phyloP scores from a whole-genome alignment of 2,113 vertebrate species.

The Melospiza georgiana region DNA sequence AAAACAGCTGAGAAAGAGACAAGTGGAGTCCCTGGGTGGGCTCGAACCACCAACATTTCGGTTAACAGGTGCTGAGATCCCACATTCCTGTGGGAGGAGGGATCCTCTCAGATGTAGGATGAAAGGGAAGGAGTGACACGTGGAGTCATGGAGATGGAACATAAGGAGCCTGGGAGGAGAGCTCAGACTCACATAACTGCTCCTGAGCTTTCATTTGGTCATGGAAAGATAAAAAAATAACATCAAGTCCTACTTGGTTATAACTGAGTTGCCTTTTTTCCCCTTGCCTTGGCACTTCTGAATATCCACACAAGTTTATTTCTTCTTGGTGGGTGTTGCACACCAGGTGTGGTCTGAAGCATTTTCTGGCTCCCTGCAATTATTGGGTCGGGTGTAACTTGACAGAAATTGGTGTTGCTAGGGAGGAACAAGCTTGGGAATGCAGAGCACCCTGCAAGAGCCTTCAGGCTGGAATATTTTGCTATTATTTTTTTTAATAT shows the following conservation, averaged over 20 bases:
- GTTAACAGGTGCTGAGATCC: constrained; percentile 60
- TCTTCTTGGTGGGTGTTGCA: background rate
- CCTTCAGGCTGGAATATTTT: background rate
- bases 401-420: background rate
- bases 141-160: background rate
- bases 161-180: background rate
- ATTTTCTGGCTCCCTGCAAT: background rate
- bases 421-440: background rate
- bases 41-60: constrained; percentile 75
- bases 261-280: background rate
- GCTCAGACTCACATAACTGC: background rate
- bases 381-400: background rate
- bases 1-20: no score
- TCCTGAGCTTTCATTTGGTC: background rate
- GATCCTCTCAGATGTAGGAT: background rate
- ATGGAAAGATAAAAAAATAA: background rate
- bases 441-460: background rate
- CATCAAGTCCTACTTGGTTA: background rate
- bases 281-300: background rate
- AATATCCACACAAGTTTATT: background rate
- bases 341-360: background rate
- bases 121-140: background rate
- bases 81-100: background rate
- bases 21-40: constrained; percentile 64
- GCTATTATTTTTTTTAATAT: background rate